Base-by-base conservation (phyloP, 1,140 invertebrate genomes). In the Calliphora vicina region DNA sequence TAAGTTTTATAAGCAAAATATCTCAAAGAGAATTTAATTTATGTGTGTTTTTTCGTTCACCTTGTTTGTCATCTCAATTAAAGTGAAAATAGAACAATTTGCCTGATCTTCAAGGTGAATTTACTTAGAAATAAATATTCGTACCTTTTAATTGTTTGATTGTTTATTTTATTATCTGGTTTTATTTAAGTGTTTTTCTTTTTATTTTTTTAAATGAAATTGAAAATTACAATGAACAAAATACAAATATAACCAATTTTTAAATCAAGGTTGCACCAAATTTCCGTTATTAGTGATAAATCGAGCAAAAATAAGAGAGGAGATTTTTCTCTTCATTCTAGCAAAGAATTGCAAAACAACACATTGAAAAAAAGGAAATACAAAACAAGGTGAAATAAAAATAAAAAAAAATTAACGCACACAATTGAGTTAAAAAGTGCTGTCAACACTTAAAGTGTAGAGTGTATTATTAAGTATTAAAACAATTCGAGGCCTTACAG, bases 211-310 rank as follows among this genome's bases (percentile, higher is more conserved):
- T 26, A 43, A 43, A 78, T 20, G n/a, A 78, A 25, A 78, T 35
- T 20, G 25, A 10, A 78, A 23, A 45, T 25, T 43, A 25, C 17
- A 78, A 43, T 45, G 9, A 25, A 43, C 15, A n/a, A 74, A 12
- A n/a, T 74, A 29, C 72, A 27, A 26, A 72, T 72, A 23, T 72
- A 72, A 25, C 25, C 15, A 74, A 35, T 74, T 45, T 78, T 45
- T 20, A 43, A 20, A 78, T 43, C 42, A 78, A 78, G 74, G 74
- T 78, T 78, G 74, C 42, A 78, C 35, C 13, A 78, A 43, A 78
- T 78, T 78, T 78, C 74, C 74, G 74, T 78, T 45, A 43, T 78
- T 76, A 5, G 35, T 12, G 29, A 0, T n/a, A 50, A 50, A 35
- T 35, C 10, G 45, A 50, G 17, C 12, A 12, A 50, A 12, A 50